Evolutionary conservation across 2,113 vertebrate species (phyloP), one percentile per base, ranked within the genome.

Genomic region (Ailuropoda melanoleuca): DNA sequence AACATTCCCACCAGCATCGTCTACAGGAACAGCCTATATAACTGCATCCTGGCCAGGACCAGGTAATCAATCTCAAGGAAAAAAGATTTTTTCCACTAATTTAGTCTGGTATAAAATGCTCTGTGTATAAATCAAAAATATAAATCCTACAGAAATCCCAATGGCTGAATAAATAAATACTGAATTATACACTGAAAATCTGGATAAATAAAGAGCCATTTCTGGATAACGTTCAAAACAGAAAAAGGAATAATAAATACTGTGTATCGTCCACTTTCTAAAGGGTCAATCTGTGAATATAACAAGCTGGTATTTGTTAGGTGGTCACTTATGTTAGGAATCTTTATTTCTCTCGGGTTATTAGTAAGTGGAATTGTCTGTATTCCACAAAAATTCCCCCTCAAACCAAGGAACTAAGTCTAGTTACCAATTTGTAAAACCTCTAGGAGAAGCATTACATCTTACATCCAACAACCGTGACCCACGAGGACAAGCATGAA

Each of bases 101-200:
- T 80, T 34, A 58, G 46, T 93, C 15, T 95, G 48, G 70, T 62
- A 70, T 48, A 92, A 86, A 88, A 92, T 89, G 43, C 3, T 75
- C 12, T 68, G 43, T 14, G 17, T 37, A 31, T 58, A 87, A 77
- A 66, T 58, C 19, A 77, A 92, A 92, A 92, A 92, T 68, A 92
- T 43, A 84, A 91, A 94, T 78, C 31, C 80, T 64, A 84, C 6
- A 75, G 70, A 84, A 95, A 97, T 60, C 43, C 43, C 50, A 84
- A 50, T 34, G 31, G 37, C 10, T 88, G 31, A 37, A 78, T 21
- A 78, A 37, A 78, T 17, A 78, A 50, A 86, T 2, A 93, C 2
- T 50, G 8, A 81, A 46, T n/a, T 53, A 95, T n/a, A 90, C 37
- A 64, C 0, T 70, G n/a, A 93, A 93, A 85, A 64, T 72, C 1